Conservation (phyloP, 2,113 vertebrate species). For the Caretta caretta region DNA sequence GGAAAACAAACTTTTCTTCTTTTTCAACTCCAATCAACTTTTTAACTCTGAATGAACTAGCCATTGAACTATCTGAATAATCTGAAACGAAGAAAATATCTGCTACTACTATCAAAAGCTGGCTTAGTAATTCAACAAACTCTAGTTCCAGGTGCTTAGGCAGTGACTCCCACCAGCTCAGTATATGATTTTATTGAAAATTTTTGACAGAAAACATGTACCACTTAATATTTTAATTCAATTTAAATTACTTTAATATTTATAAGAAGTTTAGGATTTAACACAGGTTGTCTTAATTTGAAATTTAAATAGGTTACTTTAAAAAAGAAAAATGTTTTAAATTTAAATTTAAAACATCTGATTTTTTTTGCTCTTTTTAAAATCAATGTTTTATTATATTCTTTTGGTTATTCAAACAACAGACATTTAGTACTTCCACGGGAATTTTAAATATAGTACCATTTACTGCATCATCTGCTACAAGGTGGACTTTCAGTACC, state of each 20-base stretch:
- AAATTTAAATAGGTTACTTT: neutral
- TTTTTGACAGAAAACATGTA: too few relatives aligned
- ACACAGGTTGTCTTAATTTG: neutral
- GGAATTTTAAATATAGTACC: neutral
- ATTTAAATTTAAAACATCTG: neutral
- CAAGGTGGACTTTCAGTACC: neutral
- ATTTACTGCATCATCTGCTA: neutral
- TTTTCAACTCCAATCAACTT: neutral
- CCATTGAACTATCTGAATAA: neutral
- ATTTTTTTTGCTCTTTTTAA: neutral
- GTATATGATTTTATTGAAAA: neutral
- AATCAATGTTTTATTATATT: neutral
- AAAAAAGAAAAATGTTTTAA: neutral
- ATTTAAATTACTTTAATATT: neutral
- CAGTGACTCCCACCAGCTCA: neutral
- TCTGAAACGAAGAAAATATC: neutral
- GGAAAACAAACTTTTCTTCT: neutral
- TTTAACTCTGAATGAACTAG: neutral
- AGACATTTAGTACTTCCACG: neutral
- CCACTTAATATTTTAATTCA: neutral
- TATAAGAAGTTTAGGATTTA: neutral
- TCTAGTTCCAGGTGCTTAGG: neutral
- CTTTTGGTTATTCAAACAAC: neutral
- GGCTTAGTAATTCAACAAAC: neutral
- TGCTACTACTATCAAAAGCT: neutral